phyloP scores from a whole-genome alignment of 1,140 invertebrate genomes.

The Leptinotarsa defecta region DNA sequence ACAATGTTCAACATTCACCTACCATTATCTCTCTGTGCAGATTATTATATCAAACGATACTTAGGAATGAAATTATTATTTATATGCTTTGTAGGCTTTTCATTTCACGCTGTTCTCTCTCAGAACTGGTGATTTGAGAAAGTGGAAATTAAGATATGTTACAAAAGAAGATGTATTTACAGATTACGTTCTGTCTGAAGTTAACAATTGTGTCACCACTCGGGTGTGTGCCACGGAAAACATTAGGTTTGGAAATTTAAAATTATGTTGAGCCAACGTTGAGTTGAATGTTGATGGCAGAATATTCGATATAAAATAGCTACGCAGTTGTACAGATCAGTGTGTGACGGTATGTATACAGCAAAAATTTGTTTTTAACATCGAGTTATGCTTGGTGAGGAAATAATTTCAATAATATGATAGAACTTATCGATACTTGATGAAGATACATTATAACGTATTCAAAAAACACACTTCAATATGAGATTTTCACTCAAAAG shows the following conservation, averaged over 20 bases:
- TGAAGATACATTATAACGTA: too few relatives aligned
- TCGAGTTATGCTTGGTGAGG: too few relatives aligned
- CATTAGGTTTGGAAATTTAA: background rate
- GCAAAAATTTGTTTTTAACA: too few relatives aligned
- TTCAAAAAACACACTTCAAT: too few relatives aligned
- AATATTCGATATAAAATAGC: too few relatives aligned
- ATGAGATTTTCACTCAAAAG: too few relatives aligned
- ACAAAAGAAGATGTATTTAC: slow-evolving; percentile 20
- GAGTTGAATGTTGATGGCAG: background rate
- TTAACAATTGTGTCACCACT: slow-evolving; percentile 5
- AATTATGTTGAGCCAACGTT: background rate
- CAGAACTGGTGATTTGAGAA: slow-evolving; percentile 22
- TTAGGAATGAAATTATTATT: slow-evolving; percentile 9
- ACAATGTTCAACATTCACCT: background rate
- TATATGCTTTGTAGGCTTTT: slow-evolving; percentile 19
- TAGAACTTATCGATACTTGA: too few relatives aligned
- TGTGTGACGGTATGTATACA: too few relatives aligned
- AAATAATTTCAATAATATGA: too few relatives aligned
- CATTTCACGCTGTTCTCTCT: slow-evolving; percentile 9
- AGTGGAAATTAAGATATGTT: slow-evolving; percentile 21
- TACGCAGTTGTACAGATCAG: too few relatives aligned
- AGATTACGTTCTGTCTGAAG: slow-evolving; percentile 18
- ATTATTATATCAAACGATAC: background rate
- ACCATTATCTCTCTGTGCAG: background rate
- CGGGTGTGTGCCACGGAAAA: background rate